Base-by-base conservation (phyloP, 2,888 invertebrate genomes). In the Blera fallax region DNA sequence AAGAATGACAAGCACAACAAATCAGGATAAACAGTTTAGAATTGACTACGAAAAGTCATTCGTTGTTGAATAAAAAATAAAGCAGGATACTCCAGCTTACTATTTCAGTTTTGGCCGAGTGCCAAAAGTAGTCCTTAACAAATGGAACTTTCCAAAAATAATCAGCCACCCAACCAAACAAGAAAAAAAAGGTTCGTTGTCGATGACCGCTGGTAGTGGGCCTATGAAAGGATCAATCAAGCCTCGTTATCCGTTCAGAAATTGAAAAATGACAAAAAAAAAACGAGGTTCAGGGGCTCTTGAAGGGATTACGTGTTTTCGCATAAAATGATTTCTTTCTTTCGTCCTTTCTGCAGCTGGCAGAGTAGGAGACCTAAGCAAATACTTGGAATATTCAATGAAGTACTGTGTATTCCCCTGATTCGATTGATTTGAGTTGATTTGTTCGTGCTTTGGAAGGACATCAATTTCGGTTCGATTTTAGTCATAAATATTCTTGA, bases 171-270 rank as follows among this genome's bases (percentile, higher is more conserved):
- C 43, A 32, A 24, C 18, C 32, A 34, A 8, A 29, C 43, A 10
- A 1, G 18, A n/a, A 18, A 27, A 16, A 21, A 58, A 34, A 34
- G 56, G 45, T 21, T 32, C 29, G 11, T 16, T 45, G 32, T 34
- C 52, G 16, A 43, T 18, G 21, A 10, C 48, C 58, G 58, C 70
- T 70, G 29, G 32, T 48, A 24, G 11, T 40, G 32, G 29, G 16
- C 11, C 34, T 14, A 43, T 56, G 45, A 70, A 58, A 70, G 32
- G 45, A 43, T 58, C 70, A 70, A 58, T 70, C 54, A 14, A 10
- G 32, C 45, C 48, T 48, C 21, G 32, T 70, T 70, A 34, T 48
- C 45, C 34, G n/a, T 54, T 69, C 5, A 21, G n/a, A n/a, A 32
- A 24, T 34, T 8, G 45, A 16, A 32, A n/a, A 54, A 21, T 24